A percentile compares a stretch with the other conserved stretches of the same genome.
These are phyloP conservation scores for Leuciscus waleckii DNA, from an alignment of 2,797 vertebrate species.

Conservation along the genomic window DNA sequence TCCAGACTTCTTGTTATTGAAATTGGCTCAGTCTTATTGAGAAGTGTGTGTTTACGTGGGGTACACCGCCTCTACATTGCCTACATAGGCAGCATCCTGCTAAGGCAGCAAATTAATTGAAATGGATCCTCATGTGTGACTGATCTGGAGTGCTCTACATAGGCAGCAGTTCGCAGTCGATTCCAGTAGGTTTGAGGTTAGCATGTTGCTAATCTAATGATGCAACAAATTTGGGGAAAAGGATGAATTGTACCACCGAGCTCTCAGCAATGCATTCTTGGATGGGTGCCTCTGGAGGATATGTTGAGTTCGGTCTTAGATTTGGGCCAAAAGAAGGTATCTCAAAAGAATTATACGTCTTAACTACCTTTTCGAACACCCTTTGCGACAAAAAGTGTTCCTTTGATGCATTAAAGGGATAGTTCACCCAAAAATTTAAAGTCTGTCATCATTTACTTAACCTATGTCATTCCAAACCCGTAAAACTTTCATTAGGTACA, in stretches of 20 bases:
- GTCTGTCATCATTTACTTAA: too few relatives aligned
- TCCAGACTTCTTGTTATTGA: conserved; percentile 42
- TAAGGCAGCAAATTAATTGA: background rate
- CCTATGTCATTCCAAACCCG: background rate
- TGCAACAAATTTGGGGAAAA: background rate
- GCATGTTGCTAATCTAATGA: background rate
- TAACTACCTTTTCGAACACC: background rate
- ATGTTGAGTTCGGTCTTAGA: background rate
- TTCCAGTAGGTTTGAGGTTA: background rate
- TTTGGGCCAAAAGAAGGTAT: background rate
- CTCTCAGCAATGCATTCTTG: background rate
- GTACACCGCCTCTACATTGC: background rate
- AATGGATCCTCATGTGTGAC: background rate
- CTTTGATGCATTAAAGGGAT: background rate
- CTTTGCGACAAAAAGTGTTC: background rate
- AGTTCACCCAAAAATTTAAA: too few relatives aligned
- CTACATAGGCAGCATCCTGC: conserved; percentile 13
- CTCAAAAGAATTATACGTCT: background rate
- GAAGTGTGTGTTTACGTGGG: conserved; percentile 26
- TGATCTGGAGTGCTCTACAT: background rate
- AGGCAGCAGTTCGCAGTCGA: background rate
- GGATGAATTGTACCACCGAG: background rate
- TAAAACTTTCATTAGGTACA: too few relatives aligned
- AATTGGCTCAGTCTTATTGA: conserved; percentile 45
- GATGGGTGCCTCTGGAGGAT: background rate